A percentile compares a stretch with the other conserved stretches of the same genome.
Evolutionary conservation across 2,888 invertebrate species (phyloP).

Genomic region (Nipponacmea schrenckii): DNA sequence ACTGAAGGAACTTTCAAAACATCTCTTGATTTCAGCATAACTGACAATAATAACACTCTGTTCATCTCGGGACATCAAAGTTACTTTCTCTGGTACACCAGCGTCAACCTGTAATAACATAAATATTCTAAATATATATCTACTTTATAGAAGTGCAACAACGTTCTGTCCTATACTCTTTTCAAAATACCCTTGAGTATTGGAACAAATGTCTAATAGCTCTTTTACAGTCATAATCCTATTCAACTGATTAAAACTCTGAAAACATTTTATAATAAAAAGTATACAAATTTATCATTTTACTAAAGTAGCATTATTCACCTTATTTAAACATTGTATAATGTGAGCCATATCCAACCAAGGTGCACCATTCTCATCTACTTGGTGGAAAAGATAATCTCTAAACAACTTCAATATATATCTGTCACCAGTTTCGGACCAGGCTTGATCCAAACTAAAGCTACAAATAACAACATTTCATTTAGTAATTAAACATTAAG

Average conservation of each 20-base stretch:
- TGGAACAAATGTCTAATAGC: too few species aligned
- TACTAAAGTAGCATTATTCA: conserved; percentile 34
- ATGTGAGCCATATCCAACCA: conserved; percentile 98
- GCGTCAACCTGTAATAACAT: conserved; percentile 68
- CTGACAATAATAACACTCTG: conserved; percentile 95
- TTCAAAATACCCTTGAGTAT: too few species aligned
- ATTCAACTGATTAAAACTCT: too few species aligned
- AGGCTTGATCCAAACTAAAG: conserved; percentile 89
- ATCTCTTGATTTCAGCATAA: conserved; percentile 93
- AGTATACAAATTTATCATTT: too few species aligned
- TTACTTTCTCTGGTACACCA: conserved; percentile 76
- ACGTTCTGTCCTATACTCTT: too few species aligned
- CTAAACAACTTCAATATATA: conserved; percentile 98
- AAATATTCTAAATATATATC: not conserved
- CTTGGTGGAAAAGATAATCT: conserved; percentile 95
- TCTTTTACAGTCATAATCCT: too few species aligned
- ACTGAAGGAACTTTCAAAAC: conserved; percentile 90
- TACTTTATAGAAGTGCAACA: too few species aligned
- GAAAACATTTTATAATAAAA: too few species aligned
- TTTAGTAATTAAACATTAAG: not conserved
- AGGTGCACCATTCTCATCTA: conserved; percentile 89
- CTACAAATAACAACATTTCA: conserved; percentile 69
- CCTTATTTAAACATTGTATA: conserved; percentile 90
- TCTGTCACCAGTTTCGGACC: conserved; percentile 98
- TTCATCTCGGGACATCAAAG: conserved; percentile 94